Percentiles rank a stretch among this genome's conserved stretches.
Conservation (phyloP, 2,797 vertebrate genomes). For the Danionella dracula region DNA sequence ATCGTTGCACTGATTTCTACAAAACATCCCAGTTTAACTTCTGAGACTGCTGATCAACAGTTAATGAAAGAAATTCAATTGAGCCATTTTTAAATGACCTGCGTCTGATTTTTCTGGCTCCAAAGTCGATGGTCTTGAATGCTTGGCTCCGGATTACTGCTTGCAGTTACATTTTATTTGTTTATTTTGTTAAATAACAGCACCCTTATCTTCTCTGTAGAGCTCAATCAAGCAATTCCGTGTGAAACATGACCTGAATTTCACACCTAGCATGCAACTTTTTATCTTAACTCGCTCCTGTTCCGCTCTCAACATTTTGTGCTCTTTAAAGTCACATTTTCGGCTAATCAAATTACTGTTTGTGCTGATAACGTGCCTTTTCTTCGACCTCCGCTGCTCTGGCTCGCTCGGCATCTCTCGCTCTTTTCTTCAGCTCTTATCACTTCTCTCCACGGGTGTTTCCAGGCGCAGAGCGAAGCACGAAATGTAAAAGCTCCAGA, state of each 20-base stretch:
- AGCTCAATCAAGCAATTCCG: neutral
- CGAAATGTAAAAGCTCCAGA: slow-evolving; percentile 59
- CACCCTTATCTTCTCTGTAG: too few relatives aligned
- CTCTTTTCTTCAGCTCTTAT: slow-evolving; percentile 46
- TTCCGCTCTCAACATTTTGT: neutral
- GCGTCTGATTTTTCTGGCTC: too few relatives aligned
- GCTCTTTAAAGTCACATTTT: neutral
- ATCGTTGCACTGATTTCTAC: too few relatives aligned
- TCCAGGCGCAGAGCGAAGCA: slow-evolving; percentile 34
- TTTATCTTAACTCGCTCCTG: neutral
- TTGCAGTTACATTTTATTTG: too few relatives aligned
- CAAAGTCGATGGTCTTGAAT: too few relatives aligned
- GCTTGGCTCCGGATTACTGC: too few relatives aligned
- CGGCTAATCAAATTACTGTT: slow-evolving; percentile 4
- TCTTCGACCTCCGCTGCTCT: neutral
- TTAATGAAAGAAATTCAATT: too few relatives aligned
- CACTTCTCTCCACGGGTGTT: slow-evolving; percentile 37
- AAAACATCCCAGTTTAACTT: too few relatives aligned
- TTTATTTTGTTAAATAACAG: too few relatives aligned
- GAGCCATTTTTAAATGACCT: too few relatives aligned
- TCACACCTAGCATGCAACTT: neutral
- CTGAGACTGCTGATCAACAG: too few relatives aligned
- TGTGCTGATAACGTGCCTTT: slow-evolving; percentile 5
- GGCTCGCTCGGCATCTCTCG: neutral
- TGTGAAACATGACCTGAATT: neutral